Conservation (phyloP, 2,113 vertebrate species). For the Pheucticus melanocephalus region DNA sequence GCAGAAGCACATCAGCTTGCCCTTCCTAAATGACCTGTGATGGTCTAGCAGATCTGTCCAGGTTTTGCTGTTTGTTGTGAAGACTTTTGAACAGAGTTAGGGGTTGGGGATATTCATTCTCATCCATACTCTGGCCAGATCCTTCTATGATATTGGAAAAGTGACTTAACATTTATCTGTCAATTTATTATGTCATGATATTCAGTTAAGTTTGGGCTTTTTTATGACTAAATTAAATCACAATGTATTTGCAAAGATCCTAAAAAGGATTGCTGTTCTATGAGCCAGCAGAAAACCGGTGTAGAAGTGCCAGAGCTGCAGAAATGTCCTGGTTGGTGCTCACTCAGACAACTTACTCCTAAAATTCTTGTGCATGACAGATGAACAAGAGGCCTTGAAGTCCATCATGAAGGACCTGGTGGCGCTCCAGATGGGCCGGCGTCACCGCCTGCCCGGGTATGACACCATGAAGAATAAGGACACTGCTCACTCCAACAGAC, state of each 20-base stretch:
- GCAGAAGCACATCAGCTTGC: not conserved
- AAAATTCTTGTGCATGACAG: slow-evolving; percentile 66
- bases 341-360: not conserved
- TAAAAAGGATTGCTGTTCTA: fast-evolving
- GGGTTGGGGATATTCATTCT: not conserved
- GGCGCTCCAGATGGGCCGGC: slow-evolving; percentile 91
- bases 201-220: not conserved
- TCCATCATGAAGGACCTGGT: slow-evolving; percentile 99
- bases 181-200: not conserved
- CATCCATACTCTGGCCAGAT: not conserved
- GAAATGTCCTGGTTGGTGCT: not conserved
- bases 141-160: not conserved
- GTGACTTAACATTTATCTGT: not conserved
- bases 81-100: not conserved
- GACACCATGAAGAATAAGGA: slow-evolving; percentile 87
- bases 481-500: slow-evolving; percentile 75
- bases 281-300: not conserved
- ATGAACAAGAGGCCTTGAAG: slow-evolving; percentile 94
- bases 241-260: not conserved
- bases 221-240: not conserved
- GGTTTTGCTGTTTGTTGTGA: not conserved
- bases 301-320: not conserved
- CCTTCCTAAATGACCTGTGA: not conserved
- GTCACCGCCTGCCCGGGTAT: slow-evolving; percentile 79
- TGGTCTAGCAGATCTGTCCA: not conserved